phyloP scores from a whole-genome alignment of 2,888 invertebrate genomes.

The Thumatha senex region DNA sequence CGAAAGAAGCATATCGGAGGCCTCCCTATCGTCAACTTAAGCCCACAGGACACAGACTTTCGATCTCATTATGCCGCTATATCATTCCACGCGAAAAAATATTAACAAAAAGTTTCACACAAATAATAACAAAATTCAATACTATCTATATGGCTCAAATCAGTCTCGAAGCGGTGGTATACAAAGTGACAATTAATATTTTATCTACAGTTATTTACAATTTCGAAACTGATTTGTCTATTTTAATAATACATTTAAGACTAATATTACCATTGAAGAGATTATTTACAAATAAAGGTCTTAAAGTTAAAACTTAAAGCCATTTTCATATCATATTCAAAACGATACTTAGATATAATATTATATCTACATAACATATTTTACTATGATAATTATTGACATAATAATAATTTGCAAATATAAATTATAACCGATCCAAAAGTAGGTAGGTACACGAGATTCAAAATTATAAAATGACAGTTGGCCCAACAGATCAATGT shows the following conservation, averaged over 20 bases:
- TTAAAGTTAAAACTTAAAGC: slow-evolving; percentile 53
- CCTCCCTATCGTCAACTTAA: too few relatives aligned
- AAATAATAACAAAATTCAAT: slow-evolving; percentile 21
- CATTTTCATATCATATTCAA: slow-evolving; percentile 27
- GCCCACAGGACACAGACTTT: too few relatives aligned
- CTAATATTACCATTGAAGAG: slow-evolving; percentile 34
- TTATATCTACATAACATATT: neutral
- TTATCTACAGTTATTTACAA: slow-evolving; percentile 55
- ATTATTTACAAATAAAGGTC: slow-evolving; percentile 28
- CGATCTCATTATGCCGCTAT: too few relatives aligned
- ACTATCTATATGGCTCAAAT: slow-evolving; percentile 68
- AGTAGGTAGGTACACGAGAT: too few relatives aligned
- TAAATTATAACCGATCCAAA: too few relatives aligned
- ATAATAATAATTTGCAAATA: neutral
- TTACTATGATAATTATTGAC: slow-evolving; percentile 1
- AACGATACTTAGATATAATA: neutral
- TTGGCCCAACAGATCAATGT: too few relatives aligned
- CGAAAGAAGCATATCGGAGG: too few relatives aligned
- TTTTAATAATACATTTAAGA: slow-evolving; percentile 24
- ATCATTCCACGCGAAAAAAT: too few relatives aligned
- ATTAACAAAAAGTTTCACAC: too few relatives aligned
- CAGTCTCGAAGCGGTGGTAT: slow-evolving; percentile 70
- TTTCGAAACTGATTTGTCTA: slow-evolving; percentile 56
- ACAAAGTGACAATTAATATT: slow-evolving; percentile 22
- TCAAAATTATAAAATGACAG: too few relatives aligned